Percentiles rank a stretch among this genome's conserved stretches.
These are phyloP conservation scores for Archaeoteleia sp. DNA, from an alignment of 2,888 invertebrate species.

Conservation along the genomic window DNA sequence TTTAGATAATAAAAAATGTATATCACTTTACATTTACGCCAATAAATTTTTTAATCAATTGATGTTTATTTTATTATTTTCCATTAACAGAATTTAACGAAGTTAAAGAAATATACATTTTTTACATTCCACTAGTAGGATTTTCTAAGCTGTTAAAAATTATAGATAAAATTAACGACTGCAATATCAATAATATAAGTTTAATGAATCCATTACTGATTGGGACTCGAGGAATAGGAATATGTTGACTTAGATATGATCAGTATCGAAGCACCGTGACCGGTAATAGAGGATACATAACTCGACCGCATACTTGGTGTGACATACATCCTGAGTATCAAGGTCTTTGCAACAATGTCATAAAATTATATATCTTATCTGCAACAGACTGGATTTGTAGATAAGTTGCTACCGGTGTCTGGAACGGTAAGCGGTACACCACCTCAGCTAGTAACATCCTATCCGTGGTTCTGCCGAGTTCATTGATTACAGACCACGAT, in stretches of 20 bases:
- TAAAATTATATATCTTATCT: slow-evolving; percentile 51
- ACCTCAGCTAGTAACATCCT: slow-evolving; percentile 22
- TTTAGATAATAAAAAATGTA: too few species aligned
- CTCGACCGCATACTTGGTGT: slow-evolving; percentile 36
- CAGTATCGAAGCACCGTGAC: slow-evolving; percentile 34
- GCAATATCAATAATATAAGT: slow-evolving; percentile 33
- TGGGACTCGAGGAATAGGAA: slow-evolving; percentile 35
- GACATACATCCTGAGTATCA: slow-evolving; percentile 48
- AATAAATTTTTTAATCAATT: too few species aligned
- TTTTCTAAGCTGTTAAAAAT: too few species aligned
- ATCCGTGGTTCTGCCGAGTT: slow-evolving; percentile 34
- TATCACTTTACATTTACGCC: too few species aligned
- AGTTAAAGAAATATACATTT: too few species aligned
- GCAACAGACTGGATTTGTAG: slow-evolving; percentile 44
- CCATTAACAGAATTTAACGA: too few species aligned
- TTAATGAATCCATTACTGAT: slow-evolving; percentile 47
- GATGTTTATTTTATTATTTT: too few species aligned
- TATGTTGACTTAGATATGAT: slow-evolving; percentile 45
- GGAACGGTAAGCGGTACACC: slow-evolving; percentile 29
- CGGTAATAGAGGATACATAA: slow-evolving; percentile 37
- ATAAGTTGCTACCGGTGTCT: slow-evolving; percentile 47
- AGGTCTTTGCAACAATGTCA: slow-evolving; percentile 50
- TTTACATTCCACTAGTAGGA: too few species aligned
- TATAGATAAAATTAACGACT: too few species aligned
- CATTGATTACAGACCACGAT: slow-evolving; percentile 35